Base-by-base conservation (phyloP, 1,140 invertebrate species). In the Pogonus chalceus region DNA sequence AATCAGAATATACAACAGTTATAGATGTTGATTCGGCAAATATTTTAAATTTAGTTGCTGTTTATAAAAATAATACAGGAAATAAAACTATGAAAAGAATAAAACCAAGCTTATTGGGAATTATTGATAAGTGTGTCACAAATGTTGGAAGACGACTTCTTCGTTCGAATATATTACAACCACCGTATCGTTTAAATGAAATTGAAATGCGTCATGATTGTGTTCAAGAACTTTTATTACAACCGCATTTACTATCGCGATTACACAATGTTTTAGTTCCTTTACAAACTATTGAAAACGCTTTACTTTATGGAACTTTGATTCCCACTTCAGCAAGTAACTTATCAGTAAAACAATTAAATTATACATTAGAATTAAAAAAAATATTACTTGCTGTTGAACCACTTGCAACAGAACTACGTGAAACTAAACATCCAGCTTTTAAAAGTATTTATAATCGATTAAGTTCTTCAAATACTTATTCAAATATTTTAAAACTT, bases 111-210 rank as follows among this genome's bases (percentile, higher is more conserved):
- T 71, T 97, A 0, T 81, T 86, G 60, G 84, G 82, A 20, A 75
- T 87, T 9, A 63, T 96, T 14, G 87, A 94, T 62, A 76, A 81
- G 48, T 93, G 89, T 47, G 78, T 81, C 35, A 96, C 92, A 1
- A 70, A 75, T 43, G 82, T 86, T 35, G 93, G 93, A 2, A 73
- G 80, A 23, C 71, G 89, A 54, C 72, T 86, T 1, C 72, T 97
- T 3, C 71, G 92, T 52, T 83, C 88, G 1, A 81, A 81, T 21
- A 83, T 95, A 54, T 71, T 95, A n/a, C 89, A 94, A 66, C 90
- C 90, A 0, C 78, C 82, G 3, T 82, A 76, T 65, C 77, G 85
- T 55, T 58, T 76, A 54, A 61, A 76, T 4, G 74, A 82, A 0
- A 90, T 94, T 50, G 69, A 77, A 54, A 70, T 78, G 2, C 74